Base-by-base conservation (phyloP, 2,888 invertebrate species). In the Conomelus anceps region DNA sequence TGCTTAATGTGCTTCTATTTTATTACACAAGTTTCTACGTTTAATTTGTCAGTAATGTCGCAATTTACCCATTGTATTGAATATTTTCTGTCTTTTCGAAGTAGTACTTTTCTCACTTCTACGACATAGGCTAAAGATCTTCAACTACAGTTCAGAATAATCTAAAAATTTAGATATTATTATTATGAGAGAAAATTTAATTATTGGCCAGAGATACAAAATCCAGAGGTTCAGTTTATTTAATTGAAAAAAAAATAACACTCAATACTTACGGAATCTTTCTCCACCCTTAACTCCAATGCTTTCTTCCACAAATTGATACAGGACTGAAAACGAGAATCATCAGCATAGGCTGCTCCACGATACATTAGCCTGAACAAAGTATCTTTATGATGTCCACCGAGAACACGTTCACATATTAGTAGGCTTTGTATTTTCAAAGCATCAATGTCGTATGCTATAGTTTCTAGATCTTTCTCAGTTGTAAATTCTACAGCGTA, bases 241-340 rank as follows among this genome's bases (percentile, higher is more conserved):
- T 1, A 34, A 85, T 85, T 26, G 23, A 41, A 22, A n/a, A 1
- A 22, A 7, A 11, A 22, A 22, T 20, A 11, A 87, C 20, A 24
- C 24, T 86, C 34, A 84, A 95, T 95, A 90, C 96, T 94, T 93
- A 97, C 95, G 88, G 97, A 96, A 94, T 97, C 97, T 93, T 96
- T 96, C 92, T 95, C 95, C 22, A 98, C 96, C 91, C 98, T 95
- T 90, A 98, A 95, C 93, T 97, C 96, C 89, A 98, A 94, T 89
- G 97, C 96, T 93, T 97, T 95, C 90, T 95, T 94, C 98, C 98
- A 98, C 89, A 98, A 94, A 93, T 97, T 97, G 91, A 98, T 96
- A 93, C 98, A 98, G 91, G 96, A 95, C 93, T 97, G 97, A 93
- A 97, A 96, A 89, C 93, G 93, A 29, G 94, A 92, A 29, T 94